These are phyloP conservation scores for Staurois parvus DNA, from an alignment of 2,797 vertebrate genomes.

Conservation along the genomic window DNA sequence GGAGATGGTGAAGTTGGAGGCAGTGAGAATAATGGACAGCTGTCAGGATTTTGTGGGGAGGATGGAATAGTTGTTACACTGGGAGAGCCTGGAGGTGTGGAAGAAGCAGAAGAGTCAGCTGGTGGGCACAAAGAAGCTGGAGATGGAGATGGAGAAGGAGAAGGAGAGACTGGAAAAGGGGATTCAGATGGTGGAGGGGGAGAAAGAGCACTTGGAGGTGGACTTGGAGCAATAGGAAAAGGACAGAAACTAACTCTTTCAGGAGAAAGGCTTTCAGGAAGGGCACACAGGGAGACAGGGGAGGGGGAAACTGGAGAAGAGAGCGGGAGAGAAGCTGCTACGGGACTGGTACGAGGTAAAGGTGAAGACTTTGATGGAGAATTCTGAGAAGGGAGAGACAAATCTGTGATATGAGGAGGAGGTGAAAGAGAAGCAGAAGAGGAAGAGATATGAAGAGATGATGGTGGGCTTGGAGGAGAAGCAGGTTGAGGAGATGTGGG, in stretches of 20 bases:
- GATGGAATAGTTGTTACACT: constrained; percentile 15
- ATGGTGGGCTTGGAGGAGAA: constrained; percentile 34
- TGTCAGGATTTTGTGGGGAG: constrained; percentile 36
- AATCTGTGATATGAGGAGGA: constrained; percentile 21
- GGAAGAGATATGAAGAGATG: constrained; percentile 29
- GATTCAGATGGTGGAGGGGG: constrained; percentile 49
- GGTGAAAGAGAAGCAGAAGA: constrained; percentile 25
- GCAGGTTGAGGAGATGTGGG: constrained; percentile 41
- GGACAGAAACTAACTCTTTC: constrained; percentile 21
- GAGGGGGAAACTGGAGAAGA: constrained; percentile 69
- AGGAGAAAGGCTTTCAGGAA: constrained; percentile 69
- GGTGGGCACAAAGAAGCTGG: constrained; percentile 29
- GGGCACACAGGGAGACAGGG: constrained; percentile 73
- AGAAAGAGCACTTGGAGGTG: constrained; percentile 39
- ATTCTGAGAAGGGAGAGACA: constrained; percentile 7
- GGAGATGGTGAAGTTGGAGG: constrained; percentile 38
- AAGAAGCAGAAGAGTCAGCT: constrained; percentile 42
- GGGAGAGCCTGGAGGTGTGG: constrained; percentile 37
- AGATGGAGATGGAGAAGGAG: constrained; percentile 8
- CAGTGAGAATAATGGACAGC: neutral
- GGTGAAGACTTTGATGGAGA: constrained; percentile 46
- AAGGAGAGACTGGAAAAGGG: constrained; percentile 19
- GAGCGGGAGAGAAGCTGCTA: constrained; percentile 74
- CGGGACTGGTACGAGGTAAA: constrained; percentile 67
- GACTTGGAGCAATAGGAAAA: constrained; percentile 22